Conservation (phyloP, 2,888 invertebrate genomes). For the Eutolmus rufibarbis region DNA sequence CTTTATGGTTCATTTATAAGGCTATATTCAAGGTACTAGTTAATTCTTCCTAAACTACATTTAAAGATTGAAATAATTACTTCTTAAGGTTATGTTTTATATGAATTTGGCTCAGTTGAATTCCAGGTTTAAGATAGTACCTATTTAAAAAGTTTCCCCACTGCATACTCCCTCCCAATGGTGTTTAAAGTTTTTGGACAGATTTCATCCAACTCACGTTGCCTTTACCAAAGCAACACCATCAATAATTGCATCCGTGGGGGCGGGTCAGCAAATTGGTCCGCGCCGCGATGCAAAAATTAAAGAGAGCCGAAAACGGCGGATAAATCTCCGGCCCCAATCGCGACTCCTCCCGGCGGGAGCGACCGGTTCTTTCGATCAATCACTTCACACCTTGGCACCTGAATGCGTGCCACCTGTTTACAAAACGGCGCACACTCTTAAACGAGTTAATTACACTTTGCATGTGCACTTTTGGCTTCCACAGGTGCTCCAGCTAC, state of each 20-base stretch:
- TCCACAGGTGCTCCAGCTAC: conserved; percentile 33
- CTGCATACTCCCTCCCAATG: neutral
- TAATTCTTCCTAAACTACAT: too few species aligned
- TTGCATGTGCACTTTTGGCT: conserved; percentile 38
- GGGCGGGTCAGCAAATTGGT: neutral
- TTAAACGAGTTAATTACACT: conserved; percentile 42
- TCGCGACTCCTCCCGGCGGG: neutral
- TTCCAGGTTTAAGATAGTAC: too few species aligned
- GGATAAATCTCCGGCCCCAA: neutral
- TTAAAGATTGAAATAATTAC: too few species aligned
- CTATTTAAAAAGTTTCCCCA: neutral
- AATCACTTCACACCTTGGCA: conserved; percentile 39
- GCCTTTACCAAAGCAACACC: neutral
- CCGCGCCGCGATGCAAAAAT: neutral
- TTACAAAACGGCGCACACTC: conserved; percentile 34
- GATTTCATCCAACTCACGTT: neutral
- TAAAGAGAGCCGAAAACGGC: neutral
- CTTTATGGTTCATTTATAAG: too few species aligned
- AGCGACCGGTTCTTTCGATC: conserved; percentile 17
- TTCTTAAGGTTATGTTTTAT: too few species aligned
- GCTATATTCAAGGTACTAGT: too few species aligned
- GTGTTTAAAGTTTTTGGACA: neutral
- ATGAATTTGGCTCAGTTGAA: too few species aligned
- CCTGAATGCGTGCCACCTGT: conserved; percentile 40
- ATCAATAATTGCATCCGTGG: neutral